phyloP scores from a whole-genome alignment of 2,888 invertebrate species.

The Aphidius colemani region DNA sequence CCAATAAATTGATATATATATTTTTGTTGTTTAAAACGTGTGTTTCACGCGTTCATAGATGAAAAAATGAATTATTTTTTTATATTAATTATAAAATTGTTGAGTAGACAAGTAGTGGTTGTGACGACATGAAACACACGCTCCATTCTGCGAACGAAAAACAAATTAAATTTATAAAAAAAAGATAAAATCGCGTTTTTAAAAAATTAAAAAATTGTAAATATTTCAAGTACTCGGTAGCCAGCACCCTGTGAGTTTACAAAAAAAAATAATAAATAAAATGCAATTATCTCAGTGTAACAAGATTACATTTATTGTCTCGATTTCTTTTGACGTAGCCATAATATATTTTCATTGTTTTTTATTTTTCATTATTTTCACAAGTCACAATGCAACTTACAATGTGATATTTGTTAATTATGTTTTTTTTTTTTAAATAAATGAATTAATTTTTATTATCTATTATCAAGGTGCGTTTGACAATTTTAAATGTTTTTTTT shows the following conservation, averaged over 20 bases:
- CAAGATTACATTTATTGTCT: slow-evolving; percentile 61
- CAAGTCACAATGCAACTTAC: slow-evolving; percentile 47
- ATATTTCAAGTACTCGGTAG: slow-evolving; percentile 52
- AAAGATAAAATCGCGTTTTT: slow-evolving; percentile 19
- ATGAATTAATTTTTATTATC: slow-evolving; percentile 11
- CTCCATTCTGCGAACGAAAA: slow-evolving; percentile 18
- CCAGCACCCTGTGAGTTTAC: slow-evolving; percentile 57
- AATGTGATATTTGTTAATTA: slow-evolving; percentile 44
- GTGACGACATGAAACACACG: slow-evolving; percentile 28
- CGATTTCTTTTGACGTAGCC: slow-evolving; percentile 53
- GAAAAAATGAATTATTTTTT: slow-evolving; percentile 15
- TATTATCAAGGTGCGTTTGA: slow-evolving; percentile 35
- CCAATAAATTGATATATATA: slow-evolving; percentile 15
- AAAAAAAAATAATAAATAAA: slow-evolving; percentile 52
- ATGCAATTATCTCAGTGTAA: slow-evolving; percentile 59
- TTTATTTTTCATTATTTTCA: slow-evolving; percentile 11
- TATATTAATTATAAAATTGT: slow-evolving; percentile 8
- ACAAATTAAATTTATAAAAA: slow-evolving; percentile 14
- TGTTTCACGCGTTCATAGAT: slow-evolving; percentile 32
- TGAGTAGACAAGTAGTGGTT: neutral
- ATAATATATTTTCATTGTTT: slow-evolving; percentile 30
- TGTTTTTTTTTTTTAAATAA: slow-evolving; percentile 20
- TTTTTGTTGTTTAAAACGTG: slow-evolving; percentile 27
- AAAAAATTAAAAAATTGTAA: slow-evolving; percentile 31
- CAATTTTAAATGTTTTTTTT: neutral